A percentile compares a stretch with the other conserved stretches of the same genome.
These are phyloP conservation scores for Camptogramma bilineatum DNA, from an alignment of 2,888 invertebrate species.

Conservation along the genomic window DNA sequence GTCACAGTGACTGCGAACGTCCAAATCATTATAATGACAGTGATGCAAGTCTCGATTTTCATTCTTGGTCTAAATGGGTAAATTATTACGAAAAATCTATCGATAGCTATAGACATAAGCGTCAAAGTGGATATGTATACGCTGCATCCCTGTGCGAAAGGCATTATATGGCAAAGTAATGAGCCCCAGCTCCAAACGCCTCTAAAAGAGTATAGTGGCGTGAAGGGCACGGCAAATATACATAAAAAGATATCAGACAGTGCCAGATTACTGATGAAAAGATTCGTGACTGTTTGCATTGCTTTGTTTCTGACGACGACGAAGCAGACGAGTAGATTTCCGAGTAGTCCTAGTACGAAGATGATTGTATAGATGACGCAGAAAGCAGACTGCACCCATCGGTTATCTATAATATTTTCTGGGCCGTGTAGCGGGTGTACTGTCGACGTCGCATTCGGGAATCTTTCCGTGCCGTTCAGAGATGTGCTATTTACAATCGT, in stretches of 20 bases:
- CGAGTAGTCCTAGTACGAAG: conserved; percentile 95
- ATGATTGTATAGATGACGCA: conserved; percentile 92
- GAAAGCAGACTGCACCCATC: conserved; percentile 89
- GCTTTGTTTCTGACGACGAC: conserved; percentile 96
- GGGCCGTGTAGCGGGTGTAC: conserved; percentile 55
- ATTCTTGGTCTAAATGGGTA: conserved; percentile 97
- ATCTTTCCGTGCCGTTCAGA: conserved; percentile 55
- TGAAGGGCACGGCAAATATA: conserved; percentile 97
- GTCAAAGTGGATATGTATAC: conserved; percentile 99
- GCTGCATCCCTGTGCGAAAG: conserved; percentile 97
- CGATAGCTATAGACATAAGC: conserved; percentile 98
- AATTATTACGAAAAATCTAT: conserved; percentile 98
- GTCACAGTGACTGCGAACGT: conserved; percentile 94
- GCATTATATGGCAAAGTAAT: conserved; percentile 95
- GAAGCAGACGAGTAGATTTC: conserved; percentile 96
- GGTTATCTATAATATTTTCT: conserved; percentile 87
- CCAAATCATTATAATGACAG: conserved; percentile 96
- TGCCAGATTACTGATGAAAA: conserved; percentile 98
- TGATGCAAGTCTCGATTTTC: conserved; percentile 93
- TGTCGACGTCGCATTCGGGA: conserved; percentile 56
- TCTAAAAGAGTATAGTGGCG: conserved; percentile 96
- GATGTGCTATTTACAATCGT: conserved; percentile 61
- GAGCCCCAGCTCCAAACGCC: conserved; percentile 97
- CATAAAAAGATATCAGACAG: conserved; percentile 97
- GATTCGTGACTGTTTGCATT: conserved; percentile 99